Base-by-base conservation (phyloP, 2,113 vertebrate species). In the Sander vitreus region DNA sequence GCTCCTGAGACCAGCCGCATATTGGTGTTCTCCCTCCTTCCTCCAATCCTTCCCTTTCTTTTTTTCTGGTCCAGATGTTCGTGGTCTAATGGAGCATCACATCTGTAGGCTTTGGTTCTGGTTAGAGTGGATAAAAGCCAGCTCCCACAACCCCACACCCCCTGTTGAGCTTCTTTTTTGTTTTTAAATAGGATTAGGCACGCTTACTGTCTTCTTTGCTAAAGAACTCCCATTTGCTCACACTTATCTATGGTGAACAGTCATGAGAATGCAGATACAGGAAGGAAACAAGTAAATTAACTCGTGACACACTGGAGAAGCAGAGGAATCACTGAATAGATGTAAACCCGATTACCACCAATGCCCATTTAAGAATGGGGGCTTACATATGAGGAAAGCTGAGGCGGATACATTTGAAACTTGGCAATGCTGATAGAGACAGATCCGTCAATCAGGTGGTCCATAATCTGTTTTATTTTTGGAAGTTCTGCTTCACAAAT, bases 161-260 rank as follows among this genome's bases (percentile, higher is more conserved):
- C 73, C 81, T 27, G 27, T 6, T 66, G 80, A 91, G 80, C 81
- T 84, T 80, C 67, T 91, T 93, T 86, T 73, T 91, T 39, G 10
- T 39, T 39, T 39, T 39, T 63, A 86, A 90, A 94, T 79, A 87
- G 90, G 92, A 94, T 94, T 93, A 90, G 63, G 55, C 69, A 50
- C 27, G 78, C 90, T 92, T 86, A 85, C 89, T 91, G 85, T 87
- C 88, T 89, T 91, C 88, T 83, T 91, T 87, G 87, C 85, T 66
- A 80, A 88, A 66, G 57, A 68, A 65, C 85, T 74, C 86, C 76
- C 85, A 89, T 93, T 93, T 90, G 76, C 88, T 84, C 65, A 78
- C 86, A 92, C 88, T 94, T 94, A 93, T 93, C 92, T 81, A 80
- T 85, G 72, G 85, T 85, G 83, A 93, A 87, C 90, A 93, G 84